Conservation (phyloP, 2,113 vertebrate species). For the Scartelaos histophorus region DNA sequence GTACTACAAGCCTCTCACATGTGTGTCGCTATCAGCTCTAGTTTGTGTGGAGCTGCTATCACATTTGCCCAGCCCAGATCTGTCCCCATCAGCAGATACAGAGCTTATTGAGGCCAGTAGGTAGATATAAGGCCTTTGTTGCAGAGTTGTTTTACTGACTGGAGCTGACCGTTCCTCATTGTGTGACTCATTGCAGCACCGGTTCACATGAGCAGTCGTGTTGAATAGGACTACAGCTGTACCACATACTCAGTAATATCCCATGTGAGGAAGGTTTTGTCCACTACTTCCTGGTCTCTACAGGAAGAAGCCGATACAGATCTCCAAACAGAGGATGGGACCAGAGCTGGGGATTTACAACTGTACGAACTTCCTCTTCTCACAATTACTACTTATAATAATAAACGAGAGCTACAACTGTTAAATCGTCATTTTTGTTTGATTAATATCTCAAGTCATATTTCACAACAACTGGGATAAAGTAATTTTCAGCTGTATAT, state of each 20-base stretch:
- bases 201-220: slow-evolving; percentile 68
- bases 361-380: slow-evolving; percentile 1
- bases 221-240: slow-evolving; percentile 55
- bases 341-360: slow-evolving; percentile 45
- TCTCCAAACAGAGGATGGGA: slow-evolving; percentile 61
- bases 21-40: slow-evolving; percentile 5
- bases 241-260: slow-evolving; percentile 64
- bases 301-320: slow-evolving; percentile 70
- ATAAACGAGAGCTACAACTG: neutral
- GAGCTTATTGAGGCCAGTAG: slow-evolving; percentile 65
- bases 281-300: slow-evolving; percentile 46
- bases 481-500: neutral
- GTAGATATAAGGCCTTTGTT: slow-evolving; percentile 72
- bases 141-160: slow-evolving; percentile 67
- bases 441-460: neutral
- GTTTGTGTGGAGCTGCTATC: slow-evolving; percentile 30
- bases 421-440: no score
- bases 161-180: slow-evolving; percentile 56
- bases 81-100: slow-evolving; percentile 69
- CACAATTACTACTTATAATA: neutral
- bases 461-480: neutral
- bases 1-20: neutral
- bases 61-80: slow-evolving; percentile 41
- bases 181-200: slow-evolving; percentile 57
- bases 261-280: slow-evolving; percentile 56